Percentiles rank a stretch among this genome's conserved stretches.
These are phyloP conservation scores for Eunapius fragilis DNA, from an alignment of 37 sponge, comb jelly and placozoan species.

Conservation along the genomic window DNA sequence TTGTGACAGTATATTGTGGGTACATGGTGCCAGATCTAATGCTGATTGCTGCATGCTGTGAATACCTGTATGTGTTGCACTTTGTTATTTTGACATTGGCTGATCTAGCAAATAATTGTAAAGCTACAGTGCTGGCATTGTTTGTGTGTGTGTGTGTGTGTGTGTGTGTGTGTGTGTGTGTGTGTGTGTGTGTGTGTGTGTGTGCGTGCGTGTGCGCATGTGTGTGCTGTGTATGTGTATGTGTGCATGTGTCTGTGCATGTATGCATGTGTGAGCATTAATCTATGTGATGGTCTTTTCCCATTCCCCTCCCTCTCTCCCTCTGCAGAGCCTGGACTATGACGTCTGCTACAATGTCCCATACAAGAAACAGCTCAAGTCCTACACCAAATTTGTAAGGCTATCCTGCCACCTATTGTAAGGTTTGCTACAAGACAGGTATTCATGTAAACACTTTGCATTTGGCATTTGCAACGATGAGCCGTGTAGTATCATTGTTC, in stretches of 20 bases:
- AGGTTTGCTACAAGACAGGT: not conserved
- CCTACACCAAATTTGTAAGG: constrained; percentile 45
- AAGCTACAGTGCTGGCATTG: no score
- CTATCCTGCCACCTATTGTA: not conserved
- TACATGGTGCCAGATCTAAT: no score
- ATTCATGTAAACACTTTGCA: not conserved
- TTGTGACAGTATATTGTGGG: no score
- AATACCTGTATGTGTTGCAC: no score
- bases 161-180: no score
- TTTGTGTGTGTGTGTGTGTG: no score
- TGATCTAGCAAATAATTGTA: no score
- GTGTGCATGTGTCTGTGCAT: not conserved
- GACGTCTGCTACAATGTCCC: constrained; percentile 84
- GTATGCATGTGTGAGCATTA: not conserved
- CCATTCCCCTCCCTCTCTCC: not conserved
- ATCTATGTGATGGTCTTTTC: no score
- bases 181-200: not conserved
- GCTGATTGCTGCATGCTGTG: no score
- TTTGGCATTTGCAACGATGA: not conserved
- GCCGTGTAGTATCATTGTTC: no score
- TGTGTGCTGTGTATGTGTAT: not conserved
- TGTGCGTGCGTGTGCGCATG: not conserved
- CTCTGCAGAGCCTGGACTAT: constrained; percentile 87
- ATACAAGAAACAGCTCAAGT: constrained; percentile 57
- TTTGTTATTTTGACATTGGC: no score